Conservation (phyloP, 2,888 invertebrate species). For the Perdita meconis region DNA sequence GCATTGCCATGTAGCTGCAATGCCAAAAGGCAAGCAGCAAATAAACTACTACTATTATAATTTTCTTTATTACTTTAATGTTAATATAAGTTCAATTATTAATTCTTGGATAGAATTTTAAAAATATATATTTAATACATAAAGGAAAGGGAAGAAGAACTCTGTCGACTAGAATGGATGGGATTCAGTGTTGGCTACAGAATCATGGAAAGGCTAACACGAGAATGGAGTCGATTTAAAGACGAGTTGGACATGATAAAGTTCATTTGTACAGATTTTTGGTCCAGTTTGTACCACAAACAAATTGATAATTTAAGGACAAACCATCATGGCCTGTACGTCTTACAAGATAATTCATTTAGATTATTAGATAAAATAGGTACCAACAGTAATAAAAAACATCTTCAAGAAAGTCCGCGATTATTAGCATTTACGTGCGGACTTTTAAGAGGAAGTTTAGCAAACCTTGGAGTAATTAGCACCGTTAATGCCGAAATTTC, state of each 20-base stretch:
- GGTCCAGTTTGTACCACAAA: constrained; percentile 98
- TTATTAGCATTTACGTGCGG: constrained; percentile 98
- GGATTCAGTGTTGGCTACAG: constrained; percentile 94
- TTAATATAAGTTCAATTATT: constrained; percentile 12
- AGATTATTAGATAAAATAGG: constrained; percentile 93
- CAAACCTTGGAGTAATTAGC: constrained; percentile 96
- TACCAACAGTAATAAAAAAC: constrained; percentile 93
- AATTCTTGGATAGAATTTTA: constrained; percentile 66
- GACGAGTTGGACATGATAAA: constrained; percentile 99
- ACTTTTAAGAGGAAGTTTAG: constrained; percentile 95
- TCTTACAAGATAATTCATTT: constrained; percentile 98
- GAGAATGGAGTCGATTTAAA: constrained; percentile 96
- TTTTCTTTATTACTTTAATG: background rate
- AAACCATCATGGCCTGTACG: constrained; percentile 99
- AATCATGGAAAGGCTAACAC: constrained; percentile 93
- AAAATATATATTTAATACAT: background rate
- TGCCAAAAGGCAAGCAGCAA: too few species aligned
- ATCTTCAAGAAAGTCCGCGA: constrained; percentile 95
- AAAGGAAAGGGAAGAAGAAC: constrained; percentile 85
- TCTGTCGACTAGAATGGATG: constrained; percentile 92
- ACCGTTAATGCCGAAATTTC: constrained; percentile 98
- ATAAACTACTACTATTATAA: too few species aligned
- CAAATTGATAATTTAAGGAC: constrained; percentile 99
- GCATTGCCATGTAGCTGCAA: too few species aligned
- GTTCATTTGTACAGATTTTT: constrained; percentile 99